Evolutionary conservation across 2,113 vertebrate species (phyloP), one percentile per base, ranked within the genome.

Genomic region (Odocoileus hemionus): DNA sequence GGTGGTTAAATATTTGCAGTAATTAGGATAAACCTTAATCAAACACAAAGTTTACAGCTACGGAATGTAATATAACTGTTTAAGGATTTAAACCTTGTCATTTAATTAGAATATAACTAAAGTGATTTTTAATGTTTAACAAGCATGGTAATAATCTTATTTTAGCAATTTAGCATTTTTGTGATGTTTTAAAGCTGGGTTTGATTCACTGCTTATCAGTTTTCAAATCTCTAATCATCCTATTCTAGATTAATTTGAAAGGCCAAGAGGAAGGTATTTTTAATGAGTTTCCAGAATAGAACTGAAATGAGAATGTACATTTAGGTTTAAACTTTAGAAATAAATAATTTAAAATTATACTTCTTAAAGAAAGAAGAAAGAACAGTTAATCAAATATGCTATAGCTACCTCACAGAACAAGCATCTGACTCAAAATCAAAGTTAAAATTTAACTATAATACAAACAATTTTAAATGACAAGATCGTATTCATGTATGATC

Each of bases 131-230:
- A 87, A 89, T 5, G 3, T 95, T 91, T 95, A 87, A 54, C 13
- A 74, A 84, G 26, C 14, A 94, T 86, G 25, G 28, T 61, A 50
- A 25, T 85, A 78, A 43, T 76, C 58, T 95, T 93, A 87, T 90
- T 95, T 92, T 33, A 95, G 84, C 8, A 96, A 86, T 43, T 60
- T 87, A 70, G 21, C 36, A 86, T 86, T 96, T 95, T 52, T 97
- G n/a, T 55, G 16, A 45, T 64, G 55, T 80, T 86, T 55, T 80
- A 93, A 82, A 74, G 33, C 13, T 88, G 33, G 26, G 2, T 82
- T 78, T 82, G 12, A 54, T 43, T 95, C 19, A 85, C 19, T 82
- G n/a, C 3, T 30, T 52, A 86, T 76, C 9, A 30, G 4, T 89
- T 89, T 86, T 94, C 6, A 78, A 60, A 93, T 83, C 43, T 87